These are phyloP conservation scores for Nomada ruficornis DNA, from an alignment of 2,888 invertebrate genomes.

Conservation along the genomic window DNA sequence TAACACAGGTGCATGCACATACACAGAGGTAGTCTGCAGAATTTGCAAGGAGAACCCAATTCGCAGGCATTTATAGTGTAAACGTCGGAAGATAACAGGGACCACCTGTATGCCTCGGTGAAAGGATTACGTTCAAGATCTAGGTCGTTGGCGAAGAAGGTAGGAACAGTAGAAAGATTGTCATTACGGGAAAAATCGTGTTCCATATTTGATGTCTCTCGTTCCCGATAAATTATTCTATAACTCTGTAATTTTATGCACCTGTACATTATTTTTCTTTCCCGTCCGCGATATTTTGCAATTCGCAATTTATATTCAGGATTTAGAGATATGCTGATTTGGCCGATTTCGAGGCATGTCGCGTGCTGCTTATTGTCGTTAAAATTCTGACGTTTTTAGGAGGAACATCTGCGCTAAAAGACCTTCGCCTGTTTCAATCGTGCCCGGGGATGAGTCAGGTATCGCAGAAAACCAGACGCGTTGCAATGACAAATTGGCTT, in stretches of 20 bases:
- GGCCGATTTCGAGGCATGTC: background rate
- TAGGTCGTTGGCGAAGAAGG: conserved; percentile 34
- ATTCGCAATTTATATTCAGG: background rate
- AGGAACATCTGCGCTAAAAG: background rate
- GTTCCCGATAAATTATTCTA: background rate
- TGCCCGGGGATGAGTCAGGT: conserved; percentile 1
- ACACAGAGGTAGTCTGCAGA: background rate
- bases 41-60: background rate
- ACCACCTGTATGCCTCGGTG: conserved; percentile 27
- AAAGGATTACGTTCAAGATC: conserved; percentile 52
- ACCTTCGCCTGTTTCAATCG: background rate
- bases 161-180: background rate
- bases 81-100: conserved; percentile 3
- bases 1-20: background rate
- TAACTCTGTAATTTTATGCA: background rate
- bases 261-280: background rate
- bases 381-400: background rate
- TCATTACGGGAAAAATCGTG: background rate
- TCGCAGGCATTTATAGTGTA: conserved; percentile 2
- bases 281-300: background rate
- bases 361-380: background rate
- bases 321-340: background rate
- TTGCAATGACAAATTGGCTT: background rate
- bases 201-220: background rate
- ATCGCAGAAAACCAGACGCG: conserved; percentile 3